These are phyloP conservation scores for Invenusta paracnida DNA, from an alignment of 2,888 invertebrate species.

Conservation along the genomic window DNA sequence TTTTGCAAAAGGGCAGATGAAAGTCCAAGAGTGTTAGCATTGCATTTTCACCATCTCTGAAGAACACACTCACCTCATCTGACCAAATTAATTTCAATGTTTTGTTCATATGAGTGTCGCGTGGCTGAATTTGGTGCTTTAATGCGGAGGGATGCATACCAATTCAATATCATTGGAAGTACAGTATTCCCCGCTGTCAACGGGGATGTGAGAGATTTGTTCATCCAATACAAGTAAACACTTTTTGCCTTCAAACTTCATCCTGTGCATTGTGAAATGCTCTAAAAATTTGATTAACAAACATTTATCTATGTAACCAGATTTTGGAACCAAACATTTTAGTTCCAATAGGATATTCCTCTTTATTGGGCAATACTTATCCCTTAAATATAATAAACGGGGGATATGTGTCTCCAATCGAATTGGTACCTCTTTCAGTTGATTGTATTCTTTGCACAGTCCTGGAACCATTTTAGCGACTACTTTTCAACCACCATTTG, in stretches of 20 bases:
- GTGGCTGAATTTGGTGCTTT: background rate
- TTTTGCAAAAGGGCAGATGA: constrained; percentile 6
- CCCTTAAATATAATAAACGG: constrained; percentile 15
- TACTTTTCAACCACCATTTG: constrained; percentile 11
- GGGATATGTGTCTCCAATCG: background rate
- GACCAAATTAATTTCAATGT: constrained; percentile 19
- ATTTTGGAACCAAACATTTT: background rate
- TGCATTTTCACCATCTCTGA: background rate
- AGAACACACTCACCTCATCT: constrained; percentile 12
- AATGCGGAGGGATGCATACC: background rate
- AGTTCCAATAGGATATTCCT: background rate
- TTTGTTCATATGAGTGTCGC: background rate
- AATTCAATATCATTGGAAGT: constrained; percentile 13
- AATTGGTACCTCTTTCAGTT: constrained; percentile 25
- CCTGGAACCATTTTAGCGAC: constrained; percentile 16
- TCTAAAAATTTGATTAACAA: constrained; percentile 3
- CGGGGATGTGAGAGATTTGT: background rate
- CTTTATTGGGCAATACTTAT: background rate
- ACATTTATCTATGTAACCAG: background rate
- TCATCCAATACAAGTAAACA: background rate
- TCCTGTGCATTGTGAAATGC: constrained; percentile 13
- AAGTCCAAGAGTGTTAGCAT: constrained; percentile 14
- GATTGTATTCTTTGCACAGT: constrained; percentile 9
- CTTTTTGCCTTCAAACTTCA: background rate
- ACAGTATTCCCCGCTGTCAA: background rate